phyloP scores from a whole-genome alignment of 2,113 vertebrate genomes.

The Neolamprologus tretocephalus region DNA sequence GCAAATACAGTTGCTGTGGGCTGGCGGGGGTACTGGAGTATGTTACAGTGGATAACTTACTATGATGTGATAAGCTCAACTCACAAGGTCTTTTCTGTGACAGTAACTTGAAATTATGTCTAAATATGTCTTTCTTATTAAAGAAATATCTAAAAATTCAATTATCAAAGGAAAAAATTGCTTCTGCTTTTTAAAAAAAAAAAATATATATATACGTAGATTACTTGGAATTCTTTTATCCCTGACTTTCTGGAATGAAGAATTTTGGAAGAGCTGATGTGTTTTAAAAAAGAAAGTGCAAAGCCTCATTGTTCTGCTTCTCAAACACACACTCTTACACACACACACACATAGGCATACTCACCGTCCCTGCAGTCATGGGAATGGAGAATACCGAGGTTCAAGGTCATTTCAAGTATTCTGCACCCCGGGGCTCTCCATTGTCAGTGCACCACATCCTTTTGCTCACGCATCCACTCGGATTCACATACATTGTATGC shows the following conservation, averaged over 20 bases:
- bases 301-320: constrained; percentile 24
- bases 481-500: constrained; percentile 19
- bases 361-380: constrained; percentile 58
- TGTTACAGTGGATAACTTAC: not conserved
- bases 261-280: not conserved
- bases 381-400: constrained; percentile 62
- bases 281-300: constrained; percentile 9
- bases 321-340: not conserved
- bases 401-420: constrained; percentile 70
- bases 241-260: not conserved
- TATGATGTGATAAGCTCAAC: not conserved
- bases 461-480: constrained; percentile 39
- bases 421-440: constrained; percentile 55
- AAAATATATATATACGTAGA: accelerated
- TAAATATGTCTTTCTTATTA: not conserved
- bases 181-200: accelerated
- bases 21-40: not conserved
- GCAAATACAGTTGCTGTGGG: constrained; percentile 1
- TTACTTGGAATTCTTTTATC: not conserved
- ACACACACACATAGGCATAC: constrained; percentile 23
- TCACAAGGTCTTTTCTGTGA: not conserved
- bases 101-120: not conserved
- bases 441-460: constrained; percentile 53
- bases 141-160: not conserved
- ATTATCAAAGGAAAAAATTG: not conserved